Evolutionary conservation across 2,888 invertebrate genomes (phyloP), one percentile per base, ranked within the genome.

Genomic region (Meliscaeva auricollis): DNA sequence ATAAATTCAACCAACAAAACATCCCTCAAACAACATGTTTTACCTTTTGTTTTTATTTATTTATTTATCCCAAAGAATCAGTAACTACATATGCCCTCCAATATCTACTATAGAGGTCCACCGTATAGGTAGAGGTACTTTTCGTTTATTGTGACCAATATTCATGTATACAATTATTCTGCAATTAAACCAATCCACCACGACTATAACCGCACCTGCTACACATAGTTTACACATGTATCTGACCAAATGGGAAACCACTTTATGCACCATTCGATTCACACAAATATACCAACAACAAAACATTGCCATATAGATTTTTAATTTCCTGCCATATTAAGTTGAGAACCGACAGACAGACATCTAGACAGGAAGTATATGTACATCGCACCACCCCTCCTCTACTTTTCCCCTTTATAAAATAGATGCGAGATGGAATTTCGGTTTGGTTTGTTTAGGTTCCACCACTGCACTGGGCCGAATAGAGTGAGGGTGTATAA

Each of bases 111-210:
- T n/a, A 4, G n/a, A 11, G 30, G 11, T 54, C 30, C 30, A 30
- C 30, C 2, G 8, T n/a, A 8, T 26, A 26, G 3, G 9, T 30
- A n/a, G 44, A 11, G 32, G 32, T 6, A 32, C 32, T 32, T 32
- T 32, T 32, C 32, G 7, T 32, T 38, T 46, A 22, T 56, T 58
- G 35, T 73, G 70, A 70, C 69, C 79, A 70, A 74, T 50, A 64
- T 69, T 20, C 69, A 38, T 74, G 50, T 74, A 69, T 62, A 64
- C 78, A 83, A 84, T 84, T 84, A 84, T 75, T 75, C 69, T 70
- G 20, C 74, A 79, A 83, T 83, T 83, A 74, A 79, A 66, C 66
- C 48, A 50, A 70, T 20, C 44, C 30, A 75, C 50, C 56, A 41
- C 64, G 26, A 44, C 17, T 50, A 15, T 50, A 22, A 50, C 64